phyloP scores from a whole-genome alignment of 2,113 vertebrate species.

The Gobio gobio region DNA sequence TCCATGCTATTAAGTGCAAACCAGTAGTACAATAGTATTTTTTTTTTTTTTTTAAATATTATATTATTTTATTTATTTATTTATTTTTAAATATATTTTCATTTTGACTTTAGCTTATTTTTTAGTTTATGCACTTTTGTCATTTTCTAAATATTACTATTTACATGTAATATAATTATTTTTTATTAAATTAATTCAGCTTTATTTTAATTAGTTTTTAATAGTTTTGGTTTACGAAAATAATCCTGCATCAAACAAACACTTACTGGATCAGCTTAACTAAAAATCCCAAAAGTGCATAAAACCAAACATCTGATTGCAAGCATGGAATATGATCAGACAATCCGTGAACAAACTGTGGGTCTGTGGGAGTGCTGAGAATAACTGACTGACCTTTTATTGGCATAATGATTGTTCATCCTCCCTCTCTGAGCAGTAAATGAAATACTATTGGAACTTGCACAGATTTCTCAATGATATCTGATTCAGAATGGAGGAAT shows the following conservation, averaged over 20 bases:
- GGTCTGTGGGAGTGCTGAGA: background rate
- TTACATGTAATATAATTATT: no score
- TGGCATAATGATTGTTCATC: background rate
- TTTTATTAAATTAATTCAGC: background rate
- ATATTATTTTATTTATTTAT: no score
- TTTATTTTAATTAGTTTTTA: background rate
- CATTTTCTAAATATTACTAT: no score
- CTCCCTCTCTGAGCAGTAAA: background rate
- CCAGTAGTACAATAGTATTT: no score
- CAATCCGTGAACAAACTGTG: background rate
- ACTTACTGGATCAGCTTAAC: background rate
- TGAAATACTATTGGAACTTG: background rate
- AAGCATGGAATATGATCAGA: background rate
- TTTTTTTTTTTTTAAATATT: no score
- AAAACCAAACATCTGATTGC: background rate
- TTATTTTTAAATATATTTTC: no score
- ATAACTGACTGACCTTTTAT: background rate
- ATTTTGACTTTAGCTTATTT: no score
- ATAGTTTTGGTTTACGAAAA: background rate
- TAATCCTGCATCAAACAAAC: background rate
- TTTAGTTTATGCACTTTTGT: no score
- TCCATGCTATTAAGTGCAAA: no score
- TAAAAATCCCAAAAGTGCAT: background rate
- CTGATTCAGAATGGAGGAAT: background rate
- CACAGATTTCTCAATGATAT: background rate